phyloP scores from a whole-genome alignment of 2,888 invertebrate species.

The Netelia inedita region DNA sequence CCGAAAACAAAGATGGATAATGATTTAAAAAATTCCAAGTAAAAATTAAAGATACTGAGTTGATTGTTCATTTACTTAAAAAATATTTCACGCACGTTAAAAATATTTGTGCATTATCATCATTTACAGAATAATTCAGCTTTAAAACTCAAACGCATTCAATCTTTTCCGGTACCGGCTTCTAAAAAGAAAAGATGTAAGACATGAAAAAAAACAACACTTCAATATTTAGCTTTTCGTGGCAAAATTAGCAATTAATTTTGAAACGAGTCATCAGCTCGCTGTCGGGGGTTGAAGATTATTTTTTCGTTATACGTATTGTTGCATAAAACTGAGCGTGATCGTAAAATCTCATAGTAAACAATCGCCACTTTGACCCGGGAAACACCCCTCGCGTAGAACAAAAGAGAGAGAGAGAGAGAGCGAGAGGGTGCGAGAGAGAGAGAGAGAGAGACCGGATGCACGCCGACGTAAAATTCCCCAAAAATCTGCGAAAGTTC shows the following conservation, averaged over 20 bases:
- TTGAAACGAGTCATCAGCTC: no score
- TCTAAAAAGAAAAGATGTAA: neutral
- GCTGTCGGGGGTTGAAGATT: neutral
- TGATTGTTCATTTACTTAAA: neutral
- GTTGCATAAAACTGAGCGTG: neutral
- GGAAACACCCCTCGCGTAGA: slow-evolving; percentile 68
- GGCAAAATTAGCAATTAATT: neutral
- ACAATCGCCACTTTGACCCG: slow-evolving; percentile 76
- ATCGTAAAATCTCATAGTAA: slow-evolving; percentile 68
- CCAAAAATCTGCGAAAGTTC: slow-evolving; percentile 19
- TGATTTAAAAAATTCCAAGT: slow-evolving; percentile 27
- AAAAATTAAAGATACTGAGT: neutral
- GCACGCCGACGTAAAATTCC: slow-evolving; percentile 57
- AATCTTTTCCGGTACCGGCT: slow-evolving; percentile 37
- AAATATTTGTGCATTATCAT: neutral
- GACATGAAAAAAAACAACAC: neutral
- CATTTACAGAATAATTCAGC: neutral
- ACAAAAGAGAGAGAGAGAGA: slow-evolving; percentile 53
- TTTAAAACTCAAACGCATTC: neutral
- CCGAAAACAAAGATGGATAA: slow-evolving; percentile 39
- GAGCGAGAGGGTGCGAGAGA: slow-evolving; percentile 54
- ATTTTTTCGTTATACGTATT: neutral
- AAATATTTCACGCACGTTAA: neutral
- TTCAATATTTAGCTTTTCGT: neutral
- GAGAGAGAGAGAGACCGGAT: slow-evolving; percentile 65